Evolutionary conservation across 2,888 invertebrate genomes (phyloP), one percentile per base, ranked within the genome.

Genomic region (Hirudinaria manillensis): DNA sequence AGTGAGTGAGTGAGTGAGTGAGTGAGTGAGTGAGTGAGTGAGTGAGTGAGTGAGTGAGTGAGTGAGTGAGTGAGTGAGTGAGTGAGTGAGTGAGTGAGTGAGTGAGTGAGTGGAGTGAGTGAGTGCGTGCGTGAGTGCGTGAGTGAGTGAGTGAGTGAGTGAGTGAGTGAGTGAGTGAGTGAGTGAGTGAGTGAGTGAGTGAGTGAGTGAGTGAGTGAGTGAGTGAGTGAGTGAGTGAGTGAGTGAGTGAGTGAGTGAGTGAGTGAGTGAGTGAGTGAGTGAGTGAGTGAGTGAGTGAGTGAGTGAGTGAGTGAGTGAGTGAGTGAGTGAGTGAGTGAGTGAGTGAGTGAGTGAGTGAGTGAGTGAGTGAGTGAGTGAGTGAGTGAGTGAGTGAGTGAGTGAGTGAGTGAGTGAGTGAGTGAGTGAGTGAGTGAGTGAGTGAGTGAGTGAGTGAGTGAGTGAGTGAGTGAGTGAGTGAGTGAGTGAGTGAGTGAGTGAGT

Each of bases 351-450:
- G 65, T 72, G 72, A 56, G 65, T 65, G 72, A 72, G 74, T 68
- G 74, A 72, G 74, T 74, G 74, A 72, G 74, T 68, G 74, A 72
- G 74, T 74, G 74, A 72, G 74, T 74, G 74, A 38, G 74, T 74
- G 74, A 2, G 74, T 74, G 66, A 66, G 66, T 66, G 66, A 66
- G 66, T 66, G 66, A 66, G 66, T 66, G 73, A 73, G 66, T 73
- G 73, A 73, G 73, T 73, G 73, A 73, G 73, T 73, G 73, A 73
- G 73, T 65, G 73, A 73, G 71, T 71, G 56, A 72, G 61, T 61
- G 72, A 66, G 72, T 68, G 72, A 66, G 72, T 68, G 72, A 66
- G 71, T 71, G 3, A 36, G 3, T 71, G 71, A 36, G 71, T 71
- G 71, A 36, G 71, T 71, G 71, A 36, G 71, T 71, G 71, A 36